phyloP scores from a whole-genome alignment of 1,140 invertebrate species.

The Panonychus citri region DNA sequence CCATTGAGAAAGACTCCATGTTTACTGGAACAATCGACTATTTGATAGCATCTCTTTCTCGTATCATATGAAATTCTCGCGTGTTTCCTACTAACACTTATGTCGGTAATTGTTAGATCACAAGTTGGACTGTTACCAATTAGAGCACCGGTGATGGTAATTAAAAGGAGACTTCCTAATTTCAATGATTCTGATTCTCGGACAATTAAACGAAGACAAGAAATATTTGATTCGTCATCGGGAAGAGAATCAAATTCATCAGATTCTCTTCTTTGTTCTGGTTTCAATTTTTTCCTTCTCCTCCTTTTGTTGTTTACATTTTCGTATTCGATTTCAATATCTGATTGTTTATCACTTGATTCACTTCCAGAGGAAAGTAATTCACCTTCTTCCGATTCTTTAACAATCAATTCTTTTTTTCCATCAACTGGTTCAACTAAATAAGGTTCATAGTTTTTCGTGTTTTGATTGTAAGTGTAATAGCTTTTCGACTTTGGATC shows the following conservation, averaged over 20 bases:
- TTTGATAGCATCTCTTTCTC: slow-evolving; percentile 28
- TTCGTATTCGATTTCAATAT: no score
- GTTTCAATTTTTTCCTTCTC: background rate
- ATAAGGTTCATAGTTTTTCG: slow-evolving; percentile 3
- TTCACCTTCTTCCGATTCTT: background rate
- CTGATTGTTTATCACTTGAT: background rate
- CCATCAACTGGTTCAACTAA: background rate
- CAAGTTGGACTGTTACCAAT: slow-evolving; percentile 50
- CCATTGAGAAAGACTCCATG: slow-evolving; percentile 69
- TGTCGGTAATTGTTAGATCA: slow-evolving; percentile 46
- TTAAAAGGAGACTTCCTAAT: slow-evolving; percentile 50
- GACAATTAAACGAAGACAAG: slow-evolving; percentile 65
- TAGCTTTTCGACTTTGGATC: slow-evolving; percentile 6
- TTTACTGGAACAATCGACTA: slow-evolving; percentile 54
- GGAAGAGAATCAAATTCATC: no score
- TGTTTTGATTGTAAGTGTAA: slow-evolving; percentile 7
- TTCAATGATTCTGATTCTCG: slow-evolving; percentile 44
- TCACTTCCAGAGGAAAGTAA: background rate
- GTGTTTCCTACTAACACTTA: slow-evolving; percentile 59
- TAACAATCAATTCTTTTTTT: background rate
- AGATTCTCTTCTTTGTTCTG: background rate
- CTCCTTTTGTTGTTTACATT: no score
- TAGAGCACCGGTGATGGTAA: slow-evolving; percentile 60
- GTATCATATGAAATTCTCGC: slow-evolving; percentile 30
- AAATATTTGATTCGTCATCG: background rate